Percentiles rank a stretch among this genome's conserved stretches.
phyloP scores from a whole-genome alignment of 2,888 invertebrate genomes.

The Himalopsyche japonica region DNA sequence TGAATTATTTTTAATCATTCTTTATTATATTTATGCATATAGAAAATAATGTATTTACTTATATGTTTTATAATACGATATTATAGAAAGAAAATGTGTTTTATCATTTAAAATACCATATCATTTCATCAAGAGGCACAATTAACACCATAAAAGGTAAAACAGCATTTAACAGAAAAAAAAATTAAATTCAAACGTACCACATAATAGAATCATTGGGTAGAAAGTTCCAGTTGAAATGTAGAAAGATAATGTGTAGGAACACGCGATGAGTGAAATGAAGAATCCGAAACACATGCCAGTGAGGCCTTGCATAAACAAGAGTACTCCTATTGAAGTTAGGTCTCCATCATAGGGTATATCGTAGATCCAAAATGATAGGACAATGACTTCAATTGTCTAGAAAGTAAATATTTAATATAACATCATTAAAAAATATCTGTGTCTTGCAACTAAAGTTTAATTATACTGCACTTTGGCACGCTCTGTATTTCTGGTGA shows the following conservation, averaged over 20 bases:
- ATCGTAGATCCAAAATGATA: constrained; percentile 65
- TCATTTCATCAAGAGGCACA: no score
- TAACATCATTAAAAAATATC: no score
- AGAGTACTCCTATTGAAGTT: constrained; percentile 62
- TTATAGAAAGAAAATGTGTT: no score
- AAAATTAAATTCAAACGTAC: constrained; percentile 56
- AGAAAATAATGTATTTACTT: no score
- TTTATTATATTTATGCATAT: no score
- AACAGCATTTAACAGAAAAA: not conserved
- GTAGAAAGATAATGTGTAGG: constrained; percentile 82
- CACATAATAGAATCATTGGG: constrained; percentile 84
- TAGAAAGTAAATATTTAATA: constrained; percentile 42
- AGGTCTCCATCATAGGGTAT: constrained; percentile 67
- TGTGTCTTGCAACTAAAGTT: no score
- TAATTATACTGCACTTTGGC: no score
- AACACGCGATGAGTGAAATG: constrained; percentile 77
- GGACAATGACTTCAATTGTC: constrained; percentile 61
- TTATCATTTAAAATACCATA: no score
- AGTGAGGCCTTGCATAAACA: constrained; percentile 74
- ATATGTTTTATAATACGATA: no score
- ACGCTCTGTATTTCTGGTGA: no score
- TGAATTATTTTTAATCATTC: no score
- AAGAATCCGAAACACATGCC: constrained; percentile 89
- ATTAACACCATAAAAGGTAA: not conserved
- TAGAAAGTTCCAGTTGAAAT: constrained; percentile 87